Percentiles rank a stretch among this genome's conserved stretches.
Evolutionary conservation across 2,113 vertebrate genomes (phyloP).

Genomic region (Paradisaea rubra): DNA sequence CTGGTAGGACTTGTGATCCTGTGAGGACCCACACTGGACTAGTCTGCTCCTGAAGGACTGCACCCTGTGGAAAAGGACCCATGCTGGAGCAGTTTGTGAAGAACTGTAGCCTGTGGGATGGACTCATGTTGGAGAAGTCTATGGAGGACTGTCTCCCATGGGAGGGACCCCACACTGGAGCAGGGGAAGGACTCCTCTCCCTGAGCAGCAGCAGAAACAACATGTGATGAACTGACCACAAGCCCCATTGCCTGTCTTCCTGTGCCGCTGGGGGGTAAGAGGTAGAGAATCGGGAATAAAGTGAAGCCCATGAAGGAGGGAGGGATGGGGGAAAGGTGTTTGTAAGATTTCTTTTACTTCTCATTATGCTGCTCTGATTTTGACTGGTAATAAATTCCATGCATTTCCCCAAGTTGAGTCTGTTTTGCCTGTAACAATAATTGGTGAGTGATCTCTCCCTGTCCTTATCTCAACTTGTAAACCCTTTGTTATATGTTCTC

Average conservation of each 20-base stretch:
- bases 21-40: background rate
- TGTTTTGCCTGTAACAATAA: background rate
- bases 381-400: background rate
- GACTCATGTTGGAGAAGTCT: no score
- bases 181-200: background rate
- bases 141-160: no score
- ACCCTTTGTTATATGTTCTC: background rate
- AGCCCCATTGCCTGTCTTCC: background rate
- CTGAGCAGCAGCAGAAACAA: background rate
- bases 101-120: background rate
- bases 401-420: background rate
- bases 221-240: background rate
- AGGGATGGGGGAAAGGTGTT: background rate
- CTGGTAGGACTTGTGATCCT: background rate
- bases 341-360: background rate
- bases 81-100: no score
- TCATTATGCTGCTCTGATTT: no score
- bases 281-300: background rate
- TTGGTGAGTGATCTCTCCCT: background rate
- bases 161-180: background rate
- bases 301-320: background rate
- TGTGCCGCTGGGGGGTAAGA: background rate
- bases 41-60: background rate
- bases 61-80: no score
- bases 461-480: background rate